Percentiles rank a stretch among this genome's conserved stretches.
phyloP scores from a whole-genome alignment of 2,888 invertebrate genomes.

The Tinea trinotella region DNA sequence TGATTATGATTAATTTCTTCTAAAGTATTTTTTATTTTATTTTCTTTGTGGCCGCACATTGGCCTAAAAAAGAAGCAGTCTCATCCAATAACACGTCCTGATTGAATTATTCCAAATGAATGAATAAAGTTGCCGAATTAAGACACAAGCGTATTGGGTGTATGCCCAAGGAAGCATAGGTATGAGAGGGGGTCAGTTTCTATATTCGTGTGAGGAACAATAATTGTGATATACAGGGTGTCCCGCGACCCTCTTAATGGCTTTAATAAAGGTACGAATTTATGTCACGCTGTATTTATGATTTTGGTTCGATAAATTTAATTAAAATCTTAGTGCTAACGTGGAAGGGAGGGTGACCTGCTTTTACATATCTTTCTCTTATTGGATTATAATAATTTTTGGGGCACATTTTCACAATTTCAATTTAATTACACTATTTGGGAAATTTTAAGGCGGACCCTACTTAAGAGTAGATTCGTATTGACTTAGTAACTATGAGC shows the following conservation, averaged over 20 bases:
- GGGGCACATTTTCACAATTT: no score
- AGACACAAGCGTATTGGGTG: neutral
- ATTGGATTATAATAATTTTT: neutral
- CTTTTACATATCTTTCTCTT: neutral
- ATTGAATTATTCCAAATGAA: no score
- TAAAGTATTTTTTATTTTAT: no score
- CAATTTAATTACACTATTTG: no score
- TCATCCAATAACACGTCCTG: no score
- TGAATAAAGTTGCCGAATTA: neutral
- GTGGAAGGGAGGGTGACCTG: slow-evolving; percentile 17
- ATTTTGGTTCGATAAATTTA: slow-evolving; percentile 68
- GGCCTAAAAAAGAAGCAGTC: no score
- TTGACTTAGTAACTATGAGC: no score
- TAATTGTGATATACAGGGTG: slow-evolving; percentile 52
- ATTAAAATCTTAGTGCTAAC: slow-evolving; percentile 59
- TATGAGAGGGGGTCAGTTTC: slow-evolving; percentile 24
- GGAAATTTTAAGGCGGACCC: no score
- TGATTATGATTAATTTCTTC: no score
- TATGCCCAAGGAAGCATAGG: neutral
- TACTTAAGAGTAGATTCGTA: no score
- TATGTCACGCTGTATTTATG: slow-evolving; percentile 59
- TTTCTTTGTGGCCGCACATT: no score
- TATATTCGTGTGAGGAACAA: slow-evolving; percentile 51
- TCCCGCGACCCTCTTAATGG: slow-evolving; percentile 54
- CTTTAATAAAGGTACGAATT: slow-evolving; percentile 68